Conservation (phyloP, 2,888 invertebrate species). For the Silvanus unidentatus region DNA sequence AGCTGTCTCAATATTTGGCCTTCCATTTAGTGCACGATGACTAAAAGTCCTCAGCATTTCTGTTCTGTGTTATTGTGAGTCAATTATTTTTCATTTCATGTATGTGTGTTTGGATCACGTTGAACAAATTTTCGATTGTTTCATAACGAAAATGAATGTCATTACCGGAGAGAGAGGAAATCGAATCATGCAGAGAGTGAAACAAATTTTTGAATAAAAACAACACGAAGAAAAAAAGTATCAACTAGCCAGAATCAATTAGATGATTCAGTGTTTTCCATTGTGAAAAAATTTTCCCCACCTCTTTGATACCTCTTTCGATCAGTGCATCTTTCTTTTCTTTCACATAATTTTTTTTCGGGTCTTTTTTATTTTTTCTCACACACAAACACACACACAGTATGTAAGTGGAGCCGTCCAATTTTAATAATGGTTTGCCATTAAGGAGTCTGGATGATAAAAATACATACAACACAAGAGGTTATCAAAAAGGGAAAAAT, state of each 20-base stretch:
- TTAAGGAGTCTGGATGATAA: slow-evolving; percentile 3
- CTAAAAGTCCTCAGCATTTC: no score
- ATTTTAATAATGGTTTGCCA: slow-evolving; percentile 5
- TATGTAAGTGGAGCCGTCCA: not conserved
- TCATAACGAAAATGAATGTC: slow-evolving; percentile 6
- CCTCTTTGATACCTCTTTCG: not conserved
- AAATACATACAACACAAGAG: no score
- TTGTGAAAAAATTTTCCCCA: not conserved
- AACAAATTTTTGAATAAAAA: not conserved
- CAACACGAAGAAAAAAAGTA: not conserved
- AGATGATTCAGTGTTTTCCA: slow-evolving; percentile 4
- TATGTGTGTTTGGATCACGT: slow-evolving; percentile 1
- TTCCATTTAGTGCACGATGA: no score
- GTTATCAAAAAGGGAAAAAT: not conserved
- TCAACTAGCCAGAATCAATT: slow-evolving; percentile 3
- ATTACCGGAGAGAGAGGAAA: not conserved
- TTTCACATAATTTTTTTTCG: no score
- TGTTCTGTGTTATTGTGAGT: no score
- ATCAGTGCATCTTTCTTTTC: not conserved
- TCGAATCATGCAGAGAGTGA: not conserved
- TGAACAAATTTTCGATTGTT: slow-evolving; percentile 4
- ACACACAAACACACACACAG: no score
- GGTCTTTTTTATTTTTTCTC: no score
- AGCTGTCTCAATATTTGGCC: no score
- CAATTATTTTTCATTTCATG: no score